Base-by-base conservation (phyloP, 1,140 invertebrate genomes). In the Diplogasteroides magnus region DNA sequence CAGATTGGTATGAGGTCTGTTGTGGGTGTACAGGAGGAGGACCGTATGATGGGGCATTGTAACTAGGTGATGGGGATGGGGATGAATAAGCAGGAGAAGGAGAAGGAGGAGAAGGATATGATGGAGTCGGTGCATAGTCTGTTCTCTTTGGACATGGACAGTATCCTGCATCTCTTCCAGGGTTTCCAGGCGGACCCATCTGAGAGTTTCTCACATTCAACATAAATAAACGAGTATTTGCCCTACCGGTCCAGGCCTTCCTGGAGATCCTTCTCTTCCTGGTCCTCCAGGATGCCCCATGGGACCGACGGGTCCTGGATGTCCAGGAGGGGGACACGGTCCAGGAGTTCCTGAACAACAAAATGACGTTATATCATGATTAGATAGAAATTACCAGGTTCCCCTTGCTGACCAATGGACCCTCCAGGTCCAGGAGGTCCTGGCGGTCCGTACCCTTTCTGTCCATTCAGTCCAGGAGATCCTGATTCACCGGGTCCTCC, bases 221-320 rank as follows among this genome's bases (percentile, higher is more conserved):
- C n/a, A n/a, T n/a, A n/a, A n/a, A n/a, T n/a, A n/a, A n/a, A n/a
- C n/a, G n/a, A n/a, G n/a, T n/a, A n/a, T 6, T 48, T 48, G 37
- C 19, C 37, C 37, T 6, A 48, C 6, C 37, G 6, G 6, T 48
- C 37, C 37, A 19, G 37, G 37, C 6, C 37, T 19, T 11, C 37
- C 37, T 15, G 28, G 28, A 15, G 62, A 27, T 64, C 62, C 62
- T 11, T 64, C 15, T 31, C 14, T 14, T 27, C 62, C 62, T 2
- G 62, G 62, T n/a, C 13, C 62, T 64, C 62, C 62, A 3, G 23
- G 23, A 27, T n/a, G 62, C 37, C 62, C 62, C 14, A 15, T n/a
- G 29, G 62, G 61, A 13, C 77, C 77, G 11, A 68, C 61, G 1
- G 74, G 64, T 28, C 77, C 77, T n/a, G 65, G 19, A 1, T 55